Evolutionary conservation across 2,113 vertebrate species (phyloP).

Genomic region (Falcunculus frontatus): DNA sequence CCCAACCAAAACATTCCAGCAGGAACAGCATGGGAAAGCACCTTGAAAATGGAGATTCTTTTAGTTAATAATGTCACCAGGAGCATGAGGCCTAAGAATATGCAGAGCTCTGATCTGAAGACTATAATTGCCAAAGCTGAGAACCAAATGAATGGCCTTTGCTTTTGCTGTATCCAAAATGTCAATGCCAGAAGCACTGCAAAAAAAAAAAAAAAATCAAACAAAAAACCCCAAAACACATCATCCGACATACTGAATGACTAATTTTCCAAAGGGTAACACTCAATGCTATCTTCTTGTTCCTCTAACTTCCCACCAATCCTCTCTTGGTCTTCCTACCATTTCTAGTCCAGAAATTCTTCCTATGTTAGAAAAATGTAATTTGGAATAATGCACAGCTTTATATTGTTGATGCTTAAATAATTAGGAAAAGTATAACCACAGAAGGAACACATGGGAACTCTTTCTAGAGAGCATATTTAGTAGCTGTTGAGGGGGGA

Average conservation of each 20-base stretch:
- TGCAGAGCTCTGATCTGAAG: slow-evolving; percentile 88
- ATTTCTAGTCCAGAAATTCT: background rate
- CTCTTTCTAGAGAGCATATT: background rate
- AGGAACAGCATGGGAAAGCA: slow-evolving; percentile 79
- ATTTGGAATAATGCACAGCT: background rate
- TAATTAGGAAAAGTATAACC: background rate
- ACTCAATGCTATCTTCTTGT: background rate
- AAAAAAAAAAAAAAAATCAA: background rate
- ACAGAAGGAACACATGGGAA: background rate
- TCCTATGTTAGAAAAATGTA: background rate
- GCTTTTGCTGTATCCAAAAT: slow-evolving; percentile 85
- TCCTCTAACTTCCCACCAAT: background rate
- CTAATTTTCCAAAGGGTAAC: background rate
- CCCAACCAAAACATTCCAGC: slow-evolving; percentile 84
- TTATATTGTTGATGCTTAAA: background rate
- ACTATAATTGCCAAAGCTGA: slow-evolving; percentile 88
- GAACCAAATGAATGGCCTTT: slow-evolving; percentile 81
- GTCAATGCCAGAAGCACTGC: slow-evolving; percentile 85
- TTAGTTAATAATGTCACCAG: slow-evolving; percentile 76
- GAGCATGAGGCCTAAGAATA: slow-evolving; percentile 87
- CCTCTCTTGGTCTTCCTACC: background rate
- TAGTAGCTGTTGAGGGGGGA: background rate
- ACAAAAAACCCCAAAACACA: background rate
- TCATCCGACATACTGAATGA: background rate
- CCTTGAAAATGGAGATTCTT: slow-evolving; percentile 69